Evolutionary conservation across 2,113 vertebrate genomes (phyloP).

Genomic region (Vicugna pacos): DNA sequence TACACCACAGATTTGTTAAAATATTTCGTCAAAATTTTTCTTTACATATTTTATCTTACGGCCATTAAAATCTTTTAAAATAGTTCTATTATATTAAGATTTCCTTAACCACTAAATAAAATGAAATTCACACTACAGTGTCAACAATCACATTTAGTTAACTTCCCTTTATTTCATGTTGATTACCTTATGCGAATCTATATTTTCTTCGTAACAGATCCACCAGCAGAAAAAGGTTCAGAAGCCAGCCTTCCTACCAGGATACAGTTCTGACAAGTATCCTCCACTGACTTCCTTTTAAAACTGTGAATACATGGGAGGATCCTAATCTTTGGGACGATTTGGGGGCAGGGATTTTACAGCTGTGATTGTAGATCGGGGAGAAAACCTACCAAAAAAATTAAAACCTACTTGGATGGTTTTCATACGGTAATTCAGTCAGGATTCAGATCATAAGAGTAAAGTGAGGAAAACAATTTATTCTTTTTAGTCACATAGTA

Average conservation of each 20-base stretch:
- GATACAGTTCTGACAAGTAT: slow-evolving; percentile 18
- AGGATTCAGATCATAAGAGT: neutral
- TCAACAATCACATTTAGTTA: neutral
- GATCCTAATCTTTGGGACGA: neutral
- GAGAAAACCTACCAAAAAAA: neutral
- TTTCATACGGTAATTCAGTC: neutral
- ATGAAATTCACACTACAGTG: neutral
- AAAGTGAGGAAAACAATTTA: neutral
- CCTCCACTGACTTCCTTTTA: slow-evolving; percentile 43
- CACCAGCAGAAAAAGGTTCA: neutral
- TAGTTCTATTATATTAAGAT: neutral
- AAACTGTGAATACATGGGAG: slow-evolving; percentile 34
- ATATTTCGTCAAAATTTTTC: slow-evolving; percentile 14
- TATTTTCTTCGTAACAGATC: neutral
- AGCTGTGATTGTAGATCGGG: neutral
- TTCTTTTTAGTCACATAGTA: neutral
- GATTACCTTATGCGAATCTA: slow-evolving; percentile 60
- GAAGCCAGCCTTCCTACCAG: slow-evolving; percentile 1
- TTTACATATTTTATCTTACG: neutral
- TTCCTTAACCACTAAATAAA: slow-evolving; percentile 25
- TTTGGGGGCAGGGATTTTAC: neutral
- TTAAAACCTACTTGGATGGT: neutral
- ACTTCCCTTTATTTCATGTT: neutral
- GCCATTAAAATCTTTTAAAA: slow-evolving; percentile 5
- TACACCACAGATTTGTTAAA: neutral